A percentile compares a stretch with the other conserved stretches of the same genome.
These are phyloP conservation scores for Sylvietta virens DNA, from an alignment of 2,113 vertebrate species.

Conservation along the genomic window DNA sequence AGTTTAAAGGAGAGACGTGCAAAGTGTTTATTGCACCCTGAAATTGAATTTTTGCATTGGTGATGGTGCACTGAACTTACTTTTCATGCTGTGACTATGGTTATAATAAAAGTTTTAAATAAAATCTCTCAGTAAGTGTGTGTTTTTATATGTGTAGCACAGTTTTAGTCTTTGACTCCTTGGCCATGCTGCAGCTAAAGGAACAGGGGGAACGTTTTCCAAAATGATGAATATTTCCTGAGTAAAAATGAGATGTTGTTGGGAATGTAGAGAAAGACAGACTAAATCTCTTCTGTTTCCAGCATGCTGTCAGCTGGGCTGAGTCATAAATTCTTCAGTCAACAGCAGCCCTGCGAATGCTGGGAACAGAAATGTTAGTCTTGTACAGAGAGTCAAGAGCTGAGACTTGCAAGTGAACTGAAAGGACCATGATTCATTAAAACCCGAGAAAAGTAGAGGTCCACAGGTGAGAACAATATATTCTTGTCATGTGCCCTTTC, in stretches of 20 bases:
- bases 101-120: constrained; percentile 29
- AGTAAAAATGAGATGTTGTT: constrained; percentile 45
- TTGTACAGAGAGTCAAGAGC: background rate
- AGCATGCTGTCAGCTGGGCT: constrained; percentile 18
- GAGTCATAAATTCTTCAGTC: constrained; percentile 60
- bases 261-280: constrained; percentile 18
- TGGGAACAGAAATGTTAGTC: constrained; percentile 9
- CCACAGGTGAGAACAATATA: constrained; percentile 36
- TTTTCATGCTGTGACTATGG: background rate
- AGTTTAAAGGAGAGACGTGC: background rate
- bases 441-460: background rate
- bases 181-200: background rate
- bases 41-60: constrained; percentile 11
- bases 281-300: constrained; percentile 44
- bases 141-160: background rate
- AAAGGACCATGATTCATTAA: constrained; percentile 16
- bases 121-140: background rate
- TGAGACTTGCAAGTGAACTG: constrained; percentile 2
- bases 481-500: constrained; percentile 17
- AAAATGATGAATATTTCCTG: constrained; percentile 52
- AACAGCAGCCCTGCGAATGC: background rate
- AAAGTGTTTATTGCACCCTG: background rate
- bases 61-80: background rate
- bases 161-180: background rate
- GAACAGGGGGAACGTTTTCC: background rate